Evolutionary conservation across 1,140 invertebrate species (phyloP), one percentile per base, ranked within the genome.

Genomic region (Sycophaga agraensis): DNA sequence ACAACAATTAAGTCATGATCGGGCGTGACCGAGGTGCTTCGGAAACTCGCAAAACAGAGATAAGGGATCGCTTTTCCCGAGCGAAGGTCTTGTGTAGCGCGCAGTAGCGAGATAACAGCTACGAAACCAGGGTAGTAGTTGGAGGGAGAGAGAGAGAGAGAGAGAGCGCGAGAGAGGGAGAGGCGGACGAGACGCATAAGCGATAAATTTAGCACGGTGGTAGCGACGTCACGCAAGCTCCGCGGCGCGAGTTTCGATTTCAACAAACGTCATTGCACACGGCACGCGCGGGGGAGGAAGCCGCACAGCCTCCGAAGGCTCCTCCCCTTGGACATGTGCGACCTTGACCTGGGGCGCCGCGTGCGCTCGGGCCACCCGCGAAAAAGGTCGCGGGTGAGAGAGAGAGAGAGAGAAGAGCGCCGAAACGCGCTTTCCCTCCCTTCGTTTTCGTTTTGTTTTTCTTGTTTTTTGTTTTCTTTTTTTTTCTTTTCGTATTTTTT

Each of bases 181-280:
- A 21, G 26, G 12, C n/a, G n/a, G 19, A 1, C 22, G 5, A 12
- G 9, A 19, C 22, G 55, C 22, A 34, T 35, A 53, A 53, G 2
- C 39, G 26, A 40, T 60, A 61, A 55, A 61, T 55, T 61, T 61
- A 61, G 59, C 59, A n/a, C 28, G 28, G 22, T 14, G 21, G 8
- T 39, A 26, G 34, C 14, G 22, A 50, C 46, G 57, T 42, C 46
- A 31, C 12, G 6, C 17, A 28, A 14, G 28, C 4, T 17, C 21
- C 22, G 22, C 22, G 31, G 28, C 42, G 21, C 24, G 31, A 14
- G 24, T 22, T 49, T 63, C 37, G 45, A 49, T 62, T 56, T 53
- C 53, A 17, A 63, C 54, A n/a, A n/a, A 63, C 37, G 46, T 42
- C 12, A 42, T 17, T 63, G 61, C 61, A 31, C 61, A 63, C 61